phyloP scores from a whole-genome alignment of 2,113 vertebrate genomes.

The Probosciger aterrimus region DNA sequence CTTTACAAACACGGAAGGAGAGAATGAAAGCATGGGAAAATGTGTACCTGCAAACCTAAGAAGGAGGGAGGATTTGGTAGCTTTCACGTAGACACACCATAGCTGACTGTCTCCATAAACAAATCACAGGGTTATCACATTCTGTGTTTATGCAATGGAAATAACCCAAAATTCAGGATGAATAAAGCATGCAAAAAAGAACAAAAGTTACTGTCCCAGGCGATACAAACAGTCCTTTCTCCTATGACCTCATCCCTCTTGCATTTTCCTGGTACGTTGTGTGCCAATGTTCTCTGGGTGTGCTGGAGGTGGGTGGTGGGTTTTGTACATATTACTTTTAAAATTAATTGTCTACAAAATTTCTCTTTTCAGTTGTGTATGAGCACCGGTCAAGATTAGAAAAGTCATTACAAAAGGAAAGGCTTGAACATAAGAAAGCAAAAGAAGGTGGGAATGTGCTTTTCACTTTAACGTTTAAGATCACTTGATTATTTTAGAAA shows the following conservation, averaged over 20 bases:
- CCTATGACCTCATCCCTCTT: background rate
- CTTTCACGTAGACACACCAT: background rate
- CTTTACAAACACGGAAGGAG: background rate
- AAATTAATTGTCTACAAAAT: background rate
- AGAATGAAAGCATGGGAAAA: background rate
- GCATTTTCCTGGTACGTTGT: background rate
- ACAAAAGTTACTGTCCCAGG: background rate
- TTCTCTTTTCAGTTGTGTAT: constrained; percentile 86
- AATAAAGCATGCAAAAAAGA: background rate
- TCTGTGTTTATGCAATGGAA: background rate
- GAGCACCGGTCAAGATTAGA: constrained; percentile 97
- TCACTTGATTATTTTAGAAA: background rate
- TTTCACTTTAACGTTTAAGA: background rate
- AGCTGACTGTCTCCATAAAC: background rate
- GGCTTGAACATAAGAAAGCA: constrained; percentile 95
- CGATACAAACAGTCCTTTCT: background rate
- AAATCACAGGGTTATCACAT: background rate
- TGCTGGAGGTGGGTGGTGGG: background rate
- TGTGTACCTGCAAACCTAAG: background rate
- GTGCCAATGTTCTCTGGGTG: background rate
- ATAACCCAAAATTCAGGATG: background rate
- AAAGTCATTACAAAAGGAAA: constrained; percentile 97
- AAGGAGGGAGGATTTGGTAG: background rate
- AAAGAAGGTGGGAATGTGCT: constrained; percentile 87
- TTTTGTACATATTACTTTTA: background rate